phyloP scores from a whole-genome alignment of 2,113 vertebrate species.

The Pseudorectes ferrugineus region DNA sequence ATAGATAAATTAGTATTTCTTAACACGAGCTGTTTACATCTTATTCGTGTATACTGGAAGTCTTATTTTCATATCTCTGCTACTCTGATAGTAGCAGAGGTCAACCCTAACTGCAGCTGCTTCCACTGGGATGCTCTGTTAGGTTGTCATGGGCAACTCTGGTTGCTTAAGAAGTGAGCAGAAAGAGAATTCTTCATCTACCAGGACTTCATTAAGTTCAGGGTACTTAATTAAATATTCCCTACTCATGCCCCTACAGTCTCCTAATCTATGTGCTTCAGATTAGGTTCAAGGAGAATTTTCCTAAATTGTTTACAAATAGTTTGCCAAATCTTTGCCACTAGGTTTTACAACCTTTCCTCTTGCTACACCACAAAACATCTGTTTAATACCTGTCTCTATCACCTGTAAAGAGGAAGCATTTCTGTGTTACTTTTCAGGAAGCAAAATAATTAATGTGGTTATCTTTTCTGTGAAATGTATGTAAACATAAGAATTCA shows the following conservation, averaged over 20 bases:
- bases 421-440: not conserved
- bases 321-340: not conserved
- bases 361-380: not conserved
- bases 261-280: not conserved
- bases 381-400: not conserved
- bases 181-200: not conserved
- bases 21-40: not conserved
- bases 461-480: not conserved
- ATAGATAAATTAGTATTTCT: not conserved
- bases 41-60: not conserved
- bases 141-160: not conserved
- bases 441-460: not conserved
- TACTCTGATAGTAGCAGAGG: not conserved
- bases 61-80: not conserved
- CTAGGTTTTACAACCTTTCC: not conserved
- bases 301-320: not conserved
- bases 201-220: not conserved
- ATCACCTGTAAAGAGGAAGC: not conserved
- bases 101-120: not conserved
- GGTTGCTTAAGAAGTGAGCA: not conserved
- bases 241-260: not conserved
- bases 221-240: not conserved
- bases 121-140: not conserved
- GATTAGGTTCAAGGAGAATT: not conserved
- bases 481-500: not conserved